A percentile compares a stretch with the other conserved stretches of the same genome.
Evolutionary conservation across 1,140 invertebrate genomes (phyloP).

Genomic region (Hycleus phaleratus): DNA sequence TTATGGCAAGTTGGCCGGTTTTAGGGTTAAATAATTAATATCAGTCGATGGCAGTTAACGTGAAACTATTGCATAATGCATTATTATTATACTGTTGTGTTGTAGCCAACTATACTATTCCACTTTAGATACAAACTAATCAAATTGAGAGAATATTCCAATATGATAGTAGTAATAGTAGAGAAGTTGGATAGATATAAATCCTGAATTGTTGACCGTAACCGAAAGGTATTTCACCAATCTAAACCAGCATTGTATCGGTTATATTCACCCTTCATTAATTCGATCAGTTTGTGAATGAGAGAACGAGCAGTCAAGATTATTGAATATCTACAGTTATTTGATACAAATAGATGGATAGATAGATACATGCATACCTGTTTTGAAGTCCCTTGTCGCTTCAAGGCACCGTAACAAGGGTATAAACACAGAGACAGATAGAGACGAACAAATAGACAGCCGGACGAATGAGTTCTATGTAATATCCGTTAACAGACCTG

Average conservation of each 20-base stretch:
- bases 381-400: conserved; percentile 16
- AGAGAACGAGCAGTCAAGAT: not conserved
- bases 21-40: conserved; percentile 20
- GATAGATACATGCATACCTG: too few species aligned
- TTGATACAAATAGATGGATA: conserved; percentile 14
- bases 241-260: too few species aligned
- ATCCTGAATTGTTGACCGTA: too few species aligned
- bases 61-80: conserved; percentile 13
- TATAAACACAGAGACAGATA: not conserved
- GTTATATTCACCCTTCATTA: conserved; percentile 1
- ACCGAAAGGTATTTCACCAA: too few species aligned
- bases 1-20: conserved; percentile 18
- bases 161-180: too few species aligned
- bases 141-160: too few species aligned
- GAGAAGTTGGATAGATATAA: too few species aligned
- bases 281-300: not conserved
- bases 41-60: conserved; percentile 12
- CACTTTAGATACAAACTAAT: too few species aligned
- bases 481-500: conserved; percentile 5
- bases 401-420: conserved; percentile 15
- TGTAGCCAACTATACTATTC: too few species aligned
- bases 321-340: conserved; percentile 10
- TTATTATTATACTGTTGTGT: not conserved
- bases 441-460: too few species aligned
- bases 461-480: not conserved